Evolutionary conservation across 2,888 invertebrate species (phyloP), one percentile per base, ranked within the genome.

Genomic region (Parochlus steinenii): DNA sequence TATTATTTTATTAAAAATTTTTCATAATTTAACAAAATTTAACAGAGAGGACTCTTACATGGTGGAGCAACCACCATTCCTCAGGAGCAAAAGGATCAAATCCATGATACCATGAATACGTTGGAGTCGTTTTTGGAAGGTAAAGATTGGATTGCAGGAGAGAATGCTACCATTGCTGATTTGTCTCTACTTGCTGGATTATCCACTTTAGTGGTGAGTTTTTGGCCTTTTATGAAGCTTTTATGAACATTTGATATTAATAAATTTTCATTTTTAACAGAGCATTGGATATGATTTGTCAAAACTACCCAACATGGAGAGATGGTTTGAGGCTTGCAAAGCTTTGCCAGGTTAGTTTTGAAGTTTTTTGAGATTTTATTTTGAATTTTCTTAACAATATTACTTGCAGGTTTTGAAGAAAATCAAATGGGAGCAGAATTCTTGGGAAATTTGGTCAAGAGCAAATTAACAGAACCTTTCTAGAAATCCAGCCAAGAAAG

Each of bases 401-500:
- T n/a, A n/a, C n/a, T n/a, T n/a, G n/a, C n/a, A n/a, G n/a, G 31
- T 7, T 20, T 6, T 3, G 15, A 31, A 11, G 33, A 26, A 14
- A 27, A 34, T 30, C 19, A 30, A 30, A 3, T 6, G 15, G 33
- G 33, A 12, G 33, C 33, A 27, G 27, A 26, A 26, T 27, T 34
- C 27, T 19, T 34, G 12, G 33, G 19, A 11, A 10, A 5, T 10
- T 10, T 15, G 5, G 12, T 33, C 2, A 33, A 33, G 11, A 33
- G 15, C 18, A 33, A 33, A 33, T 24, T 33, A 12, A 33, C 24
- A 15, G 33, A 33, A 15, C 33, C 33, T 11, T 33, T 33, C 17
- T 33, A 33, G n/a, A n/a, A n/a, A n/a, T n/a, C n/a, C n/a, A n/a
- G n/a, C n/a, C n/a, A n/a, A n/a, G n/a, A n/a, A n/a, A n/a, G n/a